Base-by-base conservation (phyloP, 2,113 vertebrate genomes). In the Trematocara stigmaticum region DNA sequence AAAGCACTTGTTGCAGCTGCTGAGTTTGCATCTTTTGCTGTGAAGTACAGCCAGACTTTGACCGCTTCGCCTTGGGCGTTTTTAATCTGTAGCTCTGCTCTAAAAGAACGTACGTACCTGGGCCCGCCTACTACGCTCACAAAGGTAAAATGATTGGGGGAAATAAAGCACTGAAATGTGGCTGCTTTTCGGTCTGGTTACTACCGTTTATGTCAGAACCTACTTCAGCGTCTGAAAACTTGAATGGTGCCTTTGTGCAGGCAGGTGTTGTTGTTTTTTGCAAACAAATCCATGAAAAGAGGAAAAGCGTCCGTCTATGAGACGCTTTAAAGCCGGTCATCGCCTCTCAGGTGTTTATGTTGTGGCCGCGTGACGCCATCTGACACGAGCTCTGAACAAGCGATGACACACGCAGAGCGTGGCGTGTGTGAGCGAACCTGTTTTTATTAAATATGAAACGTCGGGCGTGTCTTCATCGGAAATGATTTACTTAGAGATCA, bases 311-410 rank as follows among this genome's bases (percentile, higher is more conserved):
- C 66, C 13, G 8, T 15, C 6, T 6, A 23, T 23, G 23, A 23
- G 23, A 23, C 64, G 5, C 15, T 4, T 69, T 26, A 42, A 69
- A 69, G 64, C 69, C 29, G 69, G 4, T 47, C 42, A 31, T 29
- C 69, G 1, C 5, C 23, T 1, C 42, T 31, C 40, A 18, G 12
- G 8, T 10, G 69, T 47, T 74, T 29, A 47, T 47, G 69, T 18
- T 29, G 15, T 31, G 23, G 23, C 5, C 4, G 0, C 4, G 40
- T 74, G 0, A 6, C 23, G 20, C 10, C 5, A 55, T 49, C 42
- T 31, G 42, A 76, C 9, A 76, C 15, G 0, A 47, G 42, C 42
- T 76, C 4, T 76, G 15, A 76, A 76, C 31, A 76, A 49, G 69
- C 29, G 40, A 47, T 29, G 4, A 49, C 23, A 5, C 5, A 6